A percentile compares a stretch with the other conserved stretches of the same genome.
phyloP scores from a whole-genome alignment of 2,888 invertebrate genomes.

The Stegophylla sp. region DNA sequence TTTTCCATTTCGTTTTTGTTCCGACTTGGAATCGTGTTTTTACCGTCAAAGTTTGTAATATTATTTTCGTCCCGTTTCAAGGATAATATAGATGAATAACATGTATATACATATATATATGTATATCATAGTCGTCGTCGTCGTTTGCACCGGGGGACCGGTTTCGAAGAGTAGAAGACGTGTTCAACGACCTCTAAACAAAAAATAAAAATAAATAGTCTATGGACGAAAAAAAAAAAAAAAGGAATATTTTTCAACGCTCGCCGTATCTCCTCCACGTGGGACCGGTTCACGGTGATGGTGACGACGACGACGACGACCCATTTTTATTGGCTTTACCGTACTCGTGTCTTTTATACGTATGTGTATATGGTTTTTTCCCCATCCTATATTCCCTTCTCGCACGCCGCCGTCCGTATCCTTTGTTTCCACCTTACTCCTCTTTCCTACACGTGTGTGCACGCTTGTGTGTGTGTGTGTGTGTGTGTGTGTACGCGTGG shows the following conservation, averaged over 20 bases:
- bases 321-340: constrained; percentile 58
- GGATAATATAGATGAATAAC: constrained; percentile 6
- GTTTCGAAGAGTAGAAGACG: constrained; percentile 50
- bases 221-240: constrained; percentile 28
- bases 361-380: constrained; percentile 30
- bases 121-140: constrained; percentile 2
- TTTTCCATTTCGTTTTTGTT: neutral
- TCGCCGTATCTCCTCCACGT: constrained; percentile 32
- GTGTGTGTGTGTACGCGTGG: neutral
- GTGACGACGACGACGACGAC: constrained; percentile 35
- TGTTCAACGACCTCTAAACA: constrained; percentile 58
- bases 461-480: neutral
- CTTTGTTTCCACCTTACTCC: neutral
- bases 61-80: constrained; percentile 46
- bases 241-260: constrained; percentile 40
- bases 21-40: constrained; percentile 15
- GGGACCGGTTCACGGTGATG: constrained; percentile 53
- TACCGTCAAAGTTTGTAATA: constrained; percentile 38
- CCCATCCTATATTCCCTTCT: constrained; percentile 18
- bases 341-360: constrained; percentile 20
- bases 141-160: constrained; percentile 44
- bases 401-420: neutral
- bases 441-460: neutral
- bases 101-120: constrained; percentile 9
- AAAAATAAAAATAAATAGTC: constrained; percentile 33